Evolutionary conservation across 2,113 vertebrate species (phyloP).

Genomic region (Plotosus lineatus): DNA sequence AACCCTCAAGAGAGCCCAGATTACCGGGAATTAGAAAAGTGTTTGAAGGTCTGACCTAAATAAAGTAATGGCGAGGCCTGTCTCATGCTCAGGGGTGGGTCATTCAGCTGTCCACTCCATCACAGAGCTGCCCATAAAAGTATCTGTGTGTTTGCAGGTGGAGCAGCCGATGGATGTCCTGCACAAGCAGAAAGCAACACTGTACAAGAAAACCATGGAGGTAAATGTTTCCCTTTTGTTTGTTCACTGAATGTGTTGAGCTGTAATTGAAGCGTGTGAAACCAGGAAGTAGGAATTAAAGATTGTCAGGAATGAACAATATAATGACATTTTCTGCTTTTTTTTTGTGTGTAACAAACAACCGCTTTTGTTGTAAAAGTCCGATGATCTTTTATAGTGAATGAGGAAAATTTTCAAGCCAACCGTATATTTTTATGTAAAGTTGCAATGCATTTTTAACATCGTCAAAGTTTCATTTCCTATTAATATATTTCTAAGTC

Average conservation of each 20-base stretch:
- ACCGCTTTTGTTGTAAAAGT: not conserved
- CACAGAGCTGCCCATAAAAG: no score
- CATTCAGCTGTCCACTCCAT: no score
- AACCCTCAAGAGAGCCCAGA: no score
- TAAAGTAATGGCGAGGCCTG: no score
- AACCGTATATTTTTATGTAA: no score
- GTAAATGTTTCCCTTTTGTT: conserved; percentile 65
- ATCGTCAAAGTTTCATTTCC: not conserved
- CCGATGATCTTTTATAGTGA: not conserved
- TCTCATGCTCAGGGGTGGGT: no score
- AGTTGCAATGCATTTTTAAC: no score
- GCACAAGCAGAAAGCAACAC: conserved; percentile 86
- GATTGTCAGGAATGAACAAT: not conserved
- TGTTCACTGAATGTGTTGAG: not conserved
- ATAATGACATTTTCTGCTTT: not conserved
- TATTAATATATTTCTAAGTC: no score
- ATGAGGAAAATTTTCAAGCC: not conserved
- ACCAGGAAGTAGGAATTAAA: conserved; percentile 2
- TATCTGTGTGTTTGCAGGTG: conserved; percentile 72
- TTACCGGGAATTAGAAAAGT: no score
- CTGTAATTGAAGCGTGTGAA: not conserved
- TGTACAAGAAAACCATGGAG: conserved; percentile 94
- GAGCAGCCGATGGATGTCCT: conserved; percentile 86
- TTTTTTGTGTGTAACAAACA: not conserved
- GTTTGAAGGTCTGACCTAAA: no score